phyloP scores from a whole-genome alignment of 2,113 vertebrate genomes.

The Chunga burmeisteri region DNA sequence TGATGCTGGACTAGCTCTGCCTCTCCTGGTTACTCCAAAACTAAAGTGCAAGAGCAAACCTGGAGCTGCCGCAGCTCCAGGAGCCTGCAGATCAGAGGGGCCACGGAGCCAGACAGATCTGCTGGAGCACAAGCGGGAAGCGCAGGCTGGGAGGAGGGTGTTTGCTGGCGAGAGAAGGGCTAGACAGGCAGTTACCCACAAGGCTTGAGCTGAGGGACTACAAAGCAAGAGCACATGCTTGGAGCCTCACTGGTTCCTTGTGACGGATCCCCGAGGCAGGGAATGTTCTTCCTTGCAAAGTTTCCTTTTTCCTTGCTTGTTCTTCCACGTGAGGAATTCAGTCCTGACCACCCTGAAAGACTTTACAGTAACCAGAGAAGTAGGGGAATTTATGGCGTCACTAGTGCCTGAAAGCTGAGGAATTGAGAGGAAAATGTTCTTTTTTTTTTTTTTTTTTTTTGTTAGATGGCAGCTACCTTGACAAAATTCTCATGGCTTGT shows the following conservation, averaged over 20 bases:
- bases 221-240: background rate
- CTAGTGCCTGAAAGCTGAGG: background rate
- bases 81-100: background rate
- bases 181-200: background rate
- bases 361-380: constrained; percentile 49
- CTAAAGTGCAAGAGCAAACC: background rate
- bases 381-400: constrained; percentile 22
- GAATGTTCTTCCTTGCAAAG: background rate
- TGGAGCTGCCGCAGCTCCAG: background rate
- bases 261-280: background rate
- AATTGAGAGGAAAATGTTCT: background rate
- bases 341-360: constrained; percentile 33
- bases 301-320: background rate
- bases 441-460: background rate
- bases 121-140: background rate
- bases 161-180: background rate
- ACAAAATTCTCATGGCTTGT: constrained; percentile 8
- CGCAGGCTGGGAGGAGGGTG: background rate
- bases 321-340: background rate
- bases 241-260: background rate
- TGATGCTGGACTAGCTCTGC: background rate
- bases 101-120: background rate
- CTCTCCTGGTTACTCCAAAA: background rate
- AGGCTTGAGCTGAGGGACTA: background rate
- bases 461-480: background rate